Base-by-base conservation (phyloP, 2,888 invertebrate species). In the Xanthorhoe designata region DNA sequence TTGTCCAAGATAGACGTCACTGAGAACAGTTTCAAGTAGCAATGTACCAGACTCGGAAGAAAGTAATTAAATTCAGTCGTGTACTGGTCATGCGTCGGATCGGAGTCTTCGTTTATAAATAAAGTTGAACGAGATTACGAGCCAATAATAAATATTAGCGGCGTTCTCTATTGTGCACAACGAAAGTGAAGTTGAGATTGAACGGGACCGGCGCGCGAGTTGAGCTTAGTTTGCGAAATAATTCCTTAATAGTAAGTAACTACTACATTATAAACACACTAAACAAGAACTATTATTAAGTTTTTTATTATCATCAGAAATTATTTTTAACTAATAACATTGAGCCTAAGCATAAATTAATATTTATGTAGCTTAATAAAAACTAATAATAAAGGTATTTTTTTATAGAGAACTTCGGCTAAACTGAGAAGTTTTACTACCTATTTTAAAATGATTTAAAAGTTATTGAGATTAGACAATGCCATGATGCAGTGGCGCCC, bases 1-100 rank as follows among this genome's bases (percentile, higher is more conserved):
- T 89, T 86, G 90, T 91, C 89, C 92, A 92, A 92, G 83, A 79
- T 78, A 82, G 78, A 80, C 89, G 89, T 89, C 89, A 89, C 77
- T 74, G 83, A 83, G 80, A 49, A 78, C 73, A 80, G 75, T 76
- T 72, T 72, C 74, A 75, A 75, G 77, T 78, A 77, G 74, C 81
- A 80, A 79, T 77, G 82, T 81, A 79, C 79, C 81, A 79, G 82
- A 83, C 79, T 82, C 81, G 75, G 81, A 83, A 87, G 86, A 89
- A 88, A 89, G 86, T 86, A 82, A 89, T 89, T 84, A 88, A 88
- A 84, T 86, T 90, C 88, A 90, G 90, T 90, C 84, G 83, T 83
- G 84, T 81, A 82, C 83, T 77, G 79, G 74, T 76, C 83, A 84
- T 84, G 85, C 85, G 82, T 77, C 82, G 78, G 86, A 81, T 78